These are phyloP conservation scores for Actenoides hombroni DNA, from an alignment of 2,113 vertebrate species.

Conservation along the genomic window DNA sequence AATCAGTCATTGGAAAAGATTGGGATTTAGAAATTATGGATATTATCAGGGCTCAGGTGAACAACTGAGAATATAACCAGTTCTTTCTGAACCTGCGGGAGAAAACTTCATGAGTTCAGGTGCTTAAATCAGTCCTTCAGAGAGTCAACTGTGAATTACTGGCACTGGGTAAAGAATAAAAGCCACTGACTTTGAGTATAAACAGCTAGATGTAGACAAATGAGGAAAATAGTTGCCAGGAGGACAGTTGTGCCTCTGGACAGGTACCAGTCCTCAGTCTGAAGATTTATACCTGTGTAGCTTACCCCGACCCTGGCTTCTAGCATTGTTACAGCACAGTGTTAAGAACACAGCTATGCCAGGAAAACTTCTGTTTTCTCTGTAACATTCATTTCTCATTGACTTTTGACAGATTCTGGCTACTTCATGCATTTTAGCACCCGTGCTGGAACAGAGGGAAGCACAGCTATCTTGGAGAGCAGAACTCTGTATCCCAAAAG, in stretches of 20 bases:
- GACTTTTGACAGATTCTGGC: constrained; percentile 77
- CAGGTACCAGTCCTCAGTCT: background rate
- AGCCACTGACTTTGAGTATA: background rate
- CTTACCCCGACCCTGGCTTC: background rate
- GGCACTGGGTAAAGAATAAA: background rate
- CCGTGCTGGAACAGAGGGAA: constrained; percentile 39
- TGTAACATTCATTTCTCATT: background rate
- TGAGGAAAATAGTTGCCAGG: background rate
- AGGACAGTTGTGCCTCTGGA: background rate
- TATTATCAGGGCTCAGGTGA: background rate
- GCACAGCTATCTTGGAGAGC: constrained; percentile 82
- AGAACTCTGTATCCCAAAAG: constrained; percentile 85
- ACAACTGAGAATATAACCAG: background rate
- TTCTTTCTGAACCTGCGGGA: background rate
- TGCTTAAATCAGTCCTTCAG: background rate
- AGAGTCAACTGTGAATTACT: background rate
- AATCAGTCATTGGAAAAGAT: background rate
- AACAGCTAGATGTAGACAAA: background rate
- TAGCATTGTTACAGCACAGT: background rate
- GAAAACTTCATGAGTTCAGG: background rate
- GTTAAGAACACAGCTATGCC: background rate
- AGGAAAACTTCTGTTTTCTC: background rate
- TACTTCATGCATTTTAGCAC: constrained; percentile 91
- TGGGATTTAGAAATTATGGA: background rate
- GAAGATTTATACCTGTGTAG: background rate